These are phyloP conservation scores for Phrynocephalus vlangalii DNA, from an alignment of 2,797 vertebrate species.

Conservation along the genomic window DNA sequence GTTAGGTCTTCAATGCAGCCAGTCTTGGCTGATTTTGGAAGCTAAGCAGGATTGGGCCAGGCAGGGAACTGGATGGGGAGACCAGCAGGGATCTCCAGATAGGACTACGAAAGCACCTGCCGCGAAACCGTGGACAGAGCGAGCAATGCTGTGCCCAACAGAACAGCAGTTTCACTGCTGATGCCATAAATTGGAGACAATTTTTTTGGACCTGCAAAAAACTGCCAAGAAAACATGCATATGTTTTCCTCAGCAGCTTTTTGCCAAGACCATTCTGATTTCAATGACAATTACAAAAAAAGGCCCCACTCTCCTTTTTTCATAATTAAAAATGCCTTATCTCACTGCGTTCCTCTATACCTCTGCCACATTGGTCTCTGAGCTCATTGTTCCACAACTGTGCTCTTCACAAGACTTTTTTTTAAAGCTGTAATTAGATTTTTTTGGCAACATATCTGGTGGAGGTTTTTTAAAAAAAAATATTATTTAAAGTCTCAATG, in stretches of 20 bases:
- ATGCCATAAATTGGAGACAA: background rate
- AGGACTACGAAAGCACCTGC: background rate
- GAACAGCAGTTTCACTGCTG: no score
- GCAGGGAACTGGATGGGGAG: no score
- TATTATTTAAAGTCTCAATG: background rate
- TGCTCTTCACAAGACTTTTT: background rate
- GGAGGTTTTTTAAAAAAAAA: no score
- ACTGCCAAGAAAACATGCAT: background rate
- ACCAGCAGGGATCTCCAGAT: background rate
- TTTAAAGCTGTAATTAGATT: slow-evolving; percentile 21
- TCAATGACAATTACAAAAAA: background rate
- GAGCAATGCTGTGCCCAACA: no score
- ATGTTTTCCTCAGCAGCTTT: background rate
- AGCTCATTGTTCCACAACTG: slow-evolving; percentile 11
- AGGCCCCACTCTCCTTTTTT: background rate
- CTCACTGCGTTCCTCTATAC: background rate
- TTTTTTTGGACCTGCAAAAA: background rate
- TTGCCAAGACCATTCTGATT: background rate
- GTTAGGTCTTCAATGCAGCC: background rate
- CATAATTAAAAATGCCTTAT: background rate
- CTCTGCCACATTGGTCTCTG: slow-evolving; percentile 36
- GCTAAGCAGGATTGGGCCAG: background rate
- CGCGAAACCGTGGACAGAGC: background rate
- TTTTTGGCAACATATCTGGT: background rate
- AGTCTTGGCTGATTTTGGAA: no score